These are phyloP conservation scores for Nomada goodeniana DNA, from an alignment of 2,888 invertebrate species.

Conservation along the genomic window DNA sequence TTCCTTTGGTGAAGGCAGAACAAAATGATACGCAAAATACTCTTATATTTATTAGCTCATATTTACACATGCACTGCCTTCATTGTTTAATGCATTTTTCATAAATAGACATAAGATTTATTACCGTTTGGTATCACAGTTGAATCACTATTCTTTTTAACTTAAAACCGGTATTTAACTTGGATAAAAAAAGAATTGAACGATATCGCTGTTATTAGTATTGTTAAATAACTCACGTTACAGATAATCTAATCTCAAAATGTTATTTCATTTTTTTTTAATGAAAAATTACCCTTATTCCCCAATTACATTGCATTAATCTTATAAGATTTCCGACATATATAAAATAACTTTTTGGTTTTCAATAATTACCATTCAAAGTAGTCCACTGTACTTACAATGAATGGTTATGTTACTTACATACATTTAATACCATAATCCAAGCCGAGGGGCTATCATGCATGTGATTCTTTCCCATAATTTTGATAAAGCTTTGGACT, in stretches of 20 bases:
- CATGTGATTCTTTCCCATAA: conserved; percentile 77
- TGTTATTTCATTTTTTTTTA: neutral
- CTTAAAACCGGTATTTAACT: too few species aligned
- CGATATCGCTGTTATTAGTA: neutral
- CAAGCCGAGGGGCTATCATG: conserved; percentile 59
- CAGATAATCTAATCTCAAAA: conserved; percentile 9
- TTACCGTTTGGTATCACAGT: too few species aligned
- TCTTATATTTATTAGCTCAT: neutral
- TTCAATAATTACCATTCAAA: conserved; percentile 6
- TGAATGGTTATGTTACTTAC: neutral
- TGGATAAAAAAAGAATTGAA: too few species aligned
- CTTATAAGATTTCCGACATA: neutral
- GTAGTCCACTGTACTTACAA: neutral
- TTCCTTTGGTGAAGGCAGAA: neutral
- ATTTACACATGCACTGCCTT: too few species aligned
- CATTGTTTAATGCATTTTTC: too few species aligned
- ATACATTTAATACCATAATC: neutral
- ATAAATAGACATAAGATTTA: too few species aligned
- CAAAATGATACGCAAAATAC: neutral
- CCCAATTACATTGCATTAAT: neutral
- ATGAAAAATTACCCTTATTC: conserved; percentile 13
- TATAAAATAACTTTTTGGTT: neutral
- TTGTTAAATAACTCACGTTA: neutral
- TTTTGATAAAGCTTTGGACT: conserved; percentile 82
- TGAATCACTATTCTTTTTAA: neutral